Base-by-base conservation (phyloP, 2,113 vertebrate genomes). In the Hippocampus comes region DNA sequence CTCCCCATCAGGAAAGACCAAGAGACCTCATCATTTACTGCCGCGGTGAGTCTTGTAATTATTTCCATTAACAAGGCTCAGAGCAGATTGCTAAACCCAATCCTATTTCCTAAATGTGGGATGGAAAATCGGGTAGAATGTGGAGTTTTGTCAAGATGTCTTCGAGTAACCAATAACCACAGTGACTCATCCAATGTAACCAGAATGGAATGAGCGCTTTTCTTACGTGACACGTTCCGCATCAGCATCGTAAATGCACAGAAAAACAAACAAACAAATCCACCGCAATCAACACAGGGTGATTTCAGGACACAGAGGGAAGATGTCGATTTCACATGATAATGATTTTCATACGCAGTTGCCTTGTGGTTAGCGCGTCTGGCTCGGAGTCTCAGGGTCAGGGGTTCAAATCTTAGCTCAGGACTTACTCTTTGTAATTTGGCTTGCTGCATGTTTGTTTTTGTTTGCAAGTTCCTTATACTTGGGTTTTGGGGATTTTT, bases 11-110 rank as follows among this genome's bases (percentile, higher is more conserved):
- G 69, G 51, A 53, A 81, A 63, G 71, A 70, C 48, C 42, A 69
- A 59, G 67, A 57, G 72, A 72, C 65, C 68, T 34, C 61, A 73
- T 67, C 69, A 55, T 72, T 78, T 78, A 81, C 75, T 77, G 63
- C 66, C 74, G 71, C 55, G 63, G 67, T 64, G 59, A 78, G 63
- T 74, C 68, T 72, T 78, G 61, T 70, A 27, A 72, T 81, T 70
- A 78, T 74, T 66, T 69, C 68, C 61, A 67, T 56, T 73, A 68
- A 69, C 71, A 61, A 82, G 73, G 70, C 67, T 74, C 53, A 68
- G 72, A 83, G 51, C 2, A 73, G 30, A 72, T 67, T 57, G 21
- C 42, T 64, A 30, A 70, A 76, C 57, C 9, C n/a, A 65, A 57
- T 70, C 42, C 67, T 57, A 71, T 61, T 56, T 57, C 30, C 60